Evolutionary conservation across 2,888 invertebrate species (phyloP).

Genomic region (Pseudanteris insignis): DNA sequence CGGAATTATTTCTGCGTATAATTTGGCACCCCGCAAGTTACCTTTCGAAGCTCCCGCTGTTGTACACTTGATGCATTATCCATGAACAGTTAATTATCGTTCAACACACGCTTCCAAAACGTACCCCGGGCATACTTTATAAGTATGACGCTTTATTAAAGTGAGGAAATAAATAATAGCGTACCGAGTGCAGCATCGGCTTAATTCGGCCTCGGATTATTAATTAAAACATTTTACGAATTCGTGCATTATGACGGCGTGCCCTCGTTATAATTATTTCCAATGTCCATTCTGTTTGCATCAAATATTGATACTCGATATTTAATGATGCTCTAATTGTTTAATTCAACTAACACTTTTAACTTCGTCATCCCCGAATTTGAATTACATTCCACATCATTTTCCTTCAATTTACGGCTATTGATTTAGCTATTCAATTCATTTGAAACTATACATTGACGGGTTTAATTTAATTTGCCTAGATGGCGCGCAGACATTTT

Average conservation of each 20-base stretch:
- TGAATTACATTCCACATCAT: no score
- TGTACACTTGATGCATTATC: conserved; percentile 35
- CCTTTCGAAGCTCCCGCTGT: conserved; percentile 29
- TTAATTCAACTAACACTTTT: no score
- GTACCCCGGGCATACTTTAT: conserved; percentile 23
- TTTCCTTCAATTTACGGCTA: no score
- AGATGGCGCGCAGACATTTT: no score
- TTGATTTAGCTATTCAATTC: no score
- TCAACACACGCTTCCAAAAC: conserved; percentile 32
- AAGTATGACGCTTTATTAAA: conserved; percentile 29
- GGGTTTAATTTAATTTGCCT: no score
- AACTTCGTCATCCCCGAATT: no score
- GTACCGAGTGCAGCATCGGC: conserved; percentile 2
- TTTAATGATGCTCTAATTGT: conserved; percentile 1
- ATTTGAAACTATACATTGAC: no score
- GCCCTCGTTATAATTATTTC: conserved; percentile 21
- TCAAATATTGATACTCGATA: neutral
- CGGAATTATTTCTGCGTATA: conserved; percentile 35
- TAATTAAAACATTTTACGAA: conserved; percentile 26
- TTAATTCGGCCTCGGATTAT: no score
- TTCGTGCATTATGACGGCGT: conserved; percentile 15
- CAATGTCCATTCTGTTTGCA: conserved; percentile 7
- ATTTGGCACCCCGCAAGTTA: conserved; percentile 36
- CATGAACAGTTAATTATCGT: conserved; percentile 39
- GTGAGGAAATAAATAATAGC: conserved; percentile 36